phyloP scores from a whole-genome alignment of 2,888 invertebrate genomes.

The Aporophyla lueneburgensis region DNA sequence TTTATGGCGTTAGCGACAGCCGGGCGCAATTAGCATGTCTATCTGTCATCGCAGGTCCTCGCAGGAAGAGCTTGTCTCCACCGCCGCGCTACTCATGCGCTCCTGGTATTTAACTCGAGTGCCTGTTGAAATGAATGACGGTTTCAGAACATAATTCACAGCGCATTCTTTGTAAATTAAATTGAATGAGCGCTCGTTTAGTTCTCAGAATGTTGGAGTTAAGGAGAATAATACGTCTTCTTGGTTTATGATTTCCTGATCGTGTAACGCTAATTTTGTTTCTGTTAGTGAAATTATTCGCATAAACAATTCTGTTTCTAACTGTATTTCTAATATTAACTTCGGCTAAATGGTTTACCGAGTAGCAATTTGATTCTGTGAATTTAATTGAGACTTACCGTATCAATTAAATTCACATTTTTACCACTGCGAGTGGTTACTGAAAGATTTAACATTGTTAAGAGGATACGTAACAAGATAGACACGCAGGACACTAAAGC shows the following conservation, averaged over 20 bases:
- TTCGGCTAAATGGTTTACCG: slow-evolving; percentile 25
- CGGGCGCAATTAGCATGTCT: slow-evolving; percentile 71
- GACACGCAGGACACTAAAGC: slow-evolving; percentile 33
- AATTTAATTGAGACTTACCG: slow-evolving; percentile 5
- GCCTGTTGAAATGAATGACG: slow-evolving; percentile 63
- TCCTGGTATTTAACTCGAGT: slow-evolving; percentile 66
- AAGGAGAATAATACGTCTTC: slow-evolving; percentile 51
- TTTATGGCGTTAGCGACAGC: slow-evolving; percentile 67
- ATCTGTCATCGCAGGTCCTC: slow-evolving; percentile 66
- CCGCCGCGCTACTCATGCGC: slow-evolving; percentile 55
- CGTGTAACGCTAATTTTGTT: slow-evolving; percentile 54
- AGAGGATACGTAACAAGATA: slow-evolving; percentile 17
- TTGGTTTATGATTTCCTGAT: slow-evolving; percentile 63
- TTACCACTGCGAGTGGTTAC: background rate
- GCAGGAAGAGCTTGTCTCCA: slow-evolving; percentile 60
- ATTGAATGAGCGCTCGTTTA: slow-evolving; percentile 54
- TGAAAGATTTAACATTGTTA: slow-evolving; percentile 12
- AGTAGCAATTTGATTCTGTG: slow-evolving; percentile 16
- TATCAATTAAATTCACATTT: too few relatives aligned
- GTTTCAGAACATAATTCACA: slow-evolving; percentile 60
- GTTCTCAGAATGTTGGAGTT: slow-evolving; percentile 54
- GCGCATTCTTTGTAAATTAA: slow-evolving; percentile 59
- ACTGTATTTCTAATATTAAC: slow-evolving; percentile 40
- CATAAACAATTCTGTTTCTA: slow-evolving; percentile 38
- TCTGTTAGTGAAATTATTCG: slow-evolving; percentile 33